phyloP scores from a whole-genome alignment of 2,888 invertebrate genomes.

The Osedax fenrisi region DNA sequence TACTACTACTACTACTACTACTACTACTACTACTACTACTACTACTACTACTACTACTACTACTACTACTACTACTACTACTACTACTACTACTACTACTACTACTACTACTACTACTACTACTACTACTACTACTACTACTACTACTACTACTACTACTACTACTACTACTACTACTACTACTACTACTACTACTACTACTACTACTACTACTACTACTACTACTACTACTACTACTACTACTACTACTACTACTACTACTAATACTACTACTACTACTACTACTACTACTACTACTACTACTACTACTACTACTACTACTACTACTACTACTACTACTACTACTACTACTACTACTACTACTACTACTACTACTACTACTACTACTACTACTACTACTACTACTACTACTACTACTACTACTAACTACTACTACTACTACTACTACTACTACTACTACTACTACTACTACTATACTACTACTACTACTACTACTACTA shows the following conservation, averaged over 20 bases:
- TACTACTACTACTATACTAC: too few relatives aligned
- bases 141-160: not conserved
- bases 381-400: not conserved
- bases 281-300: not conserved
- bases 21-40: slow-evolving; percentile 9
- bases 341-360: not conserved
- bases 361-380: not conserved
- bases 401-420: not conserved
- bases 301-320: not conserved
- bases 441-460: too few relatives aligned
- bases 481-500: too few relatives aligned
- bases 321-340: not conserved
- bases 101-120: not conserved
- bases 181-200: not conserved
- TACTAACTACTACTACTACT: too few relatives aligned
- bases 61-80: not conserved
- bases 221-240: not conserved
- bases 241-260: too few relatives aligned
- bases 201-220: slow-evolving; percentile 6
- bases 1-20: slow-evolving; percentile 1
- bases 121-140: not conserved
- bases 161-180: not conserved
- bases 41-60: not conserved
- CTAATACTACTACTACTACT: slow-evolving; percentile 12
- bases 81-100: slow-evolving; percentile 9